Conservation (phyloP, 2,888 invertebrate genomes). For the Diplazon laetatorius region DNA sequence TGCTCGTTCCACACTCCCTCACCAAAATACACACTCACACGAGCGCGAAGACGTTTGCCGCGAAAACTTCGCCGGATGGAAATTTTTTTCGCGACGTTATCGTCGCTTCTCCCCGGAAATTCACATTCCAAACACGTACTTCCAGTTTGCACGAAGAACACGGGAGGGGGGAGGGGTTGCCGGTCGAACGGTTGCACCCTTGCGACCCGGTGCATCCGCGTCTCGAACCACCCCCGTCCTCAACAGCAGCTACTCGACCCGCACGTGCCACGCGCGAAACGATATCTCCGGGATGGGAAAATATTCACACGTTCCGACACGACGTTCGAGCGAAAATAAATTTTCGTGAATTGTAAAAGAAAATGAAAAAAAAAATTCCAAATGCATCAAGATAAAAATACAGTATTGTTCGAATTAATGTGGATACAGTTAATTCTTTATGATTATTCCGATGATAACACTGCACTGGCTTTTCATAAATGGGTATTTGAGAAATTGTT, state of each 20-base stretch:
- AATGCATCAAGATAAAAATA: too few relatives aligned
- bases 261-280: conserved; percentile 41
- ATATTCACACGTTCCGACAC: conserved; percentile 51
- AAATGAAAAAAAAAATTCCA: too few relatives aligned
- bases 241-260: conserved; percentile 50
- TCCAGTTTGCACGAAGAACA: conserved; percentile 38
- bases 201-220: conserved; percentile 24
- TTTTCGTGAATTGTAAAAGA: too few relatives aligned
- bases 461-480: too few relatives aligned
- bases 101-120: conserved; percentile 33
- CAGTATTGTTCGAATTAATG: too few relatives aligned
- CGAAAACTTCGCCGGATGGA: conserved; percentile 50
- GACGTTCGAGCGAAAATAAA: too few relatives aligned
- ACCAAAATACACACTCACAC: too few relatives aligned
- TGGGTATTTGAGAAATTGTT: too few relatives aligned
- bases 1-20: conserved; percentile 35
- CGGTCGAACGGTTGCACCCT: conserved; percentile 22
- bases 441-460: too few relatives aligned
- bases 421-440: too few relatives aligned
- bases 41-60: conserved; percentile 54
- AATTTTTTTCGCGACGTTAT: conserved; percentile 42
- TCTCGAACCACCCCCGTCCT: conserved; percentile 42
- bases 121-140: conserved; percentile 57
- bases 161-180: conserved; percentile 22
- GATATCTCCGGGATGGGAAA: conserved; percentile 19